Evolutionary conservation across 2,797 vertebrate species (phyloP), one percentile per base, ranked within the genome.

Genomic region (Percopsis omiscomaycus): DNA sequence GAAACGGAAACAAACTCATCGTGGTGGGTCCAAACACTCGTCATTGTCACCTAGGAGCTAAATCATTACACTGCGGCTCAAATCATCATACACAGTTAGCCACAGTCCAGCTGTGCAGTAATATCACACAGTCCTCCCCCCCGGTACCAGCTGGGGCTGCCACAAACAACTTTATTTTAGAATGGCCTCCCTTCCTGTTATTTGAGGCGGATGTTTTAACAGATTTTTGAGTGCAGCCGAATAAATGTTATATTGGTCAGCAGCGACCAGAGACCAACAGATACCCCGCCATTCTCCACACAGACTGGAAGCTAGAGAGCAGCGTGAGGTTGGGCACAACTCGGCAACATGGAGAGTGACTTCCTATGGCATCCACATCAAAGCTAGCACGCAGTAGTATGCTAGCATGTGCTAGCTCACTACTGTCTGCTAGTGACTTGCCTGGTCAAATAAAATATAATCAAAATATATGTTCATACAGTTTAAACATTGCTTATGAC

Each of bases 111-210:
- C 69, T 68, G 60, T 72, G 75, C 71, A 82, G 44, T 65, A 77
- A 82, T 83, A 61, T 78, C 77, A 76, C 69, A 60, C 53, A 71
- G n/a, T 64, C 75, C 5, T 64, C 75, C 5, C 59, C 49, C 80
- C 60, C 77, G 74, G 74, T 74, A 83, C 69, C 70, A 84, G 86
- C 84, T 78, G 78, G 75, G 64, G 55, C 82, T 55, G 78, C 86
- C 89, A 81, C 90, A 90, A 88, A 86, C 85, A 87, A 68, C 81
- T 88, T 85, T 87, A 87, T 89, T 92, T 90, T 88, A 59, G 76
- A 83, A 87, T 75, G 75, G 72, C 78, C 86, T 87, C 88, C 86
- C 89, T 92, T 91, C 89, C 90, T 91, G 90, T 91, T 91, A 84
- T 92, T 89, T 83, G 79, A 82, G 77, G 74, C 74, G 73, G 77